A percentile compares a stretch with the other conserved stretches of the same genome.
phyloP scores from a whole-genome alignment of 2,113 vertebrate species.

The Thermophis baileyi region DNA sequence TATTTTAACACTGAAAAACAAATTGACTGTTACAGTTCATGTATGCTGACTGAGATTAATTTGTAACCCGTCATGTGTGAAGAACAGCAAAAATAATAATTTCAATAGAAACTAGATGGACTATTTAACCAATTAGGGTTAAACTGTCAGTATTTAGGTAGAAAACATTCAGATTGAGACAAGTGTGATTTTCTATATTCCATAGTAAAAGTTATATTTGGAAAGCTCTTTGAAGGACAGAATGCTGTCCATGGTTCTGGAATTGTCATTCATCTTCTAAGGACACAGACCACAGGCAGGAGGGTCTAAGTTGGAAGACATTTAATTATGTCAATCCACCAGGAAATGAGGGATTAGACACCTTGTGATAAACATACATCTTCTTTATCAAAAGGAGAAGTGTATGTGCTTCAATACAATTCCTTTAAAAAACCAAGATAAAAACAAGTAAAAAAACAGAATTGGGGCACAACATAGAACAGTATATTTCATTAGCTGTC shows the following conservation, averaged over 20 bases:
- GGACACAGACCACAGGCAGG: not conserved
- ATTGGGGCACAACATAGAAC: not conserved
- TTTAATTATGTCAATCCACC: not conserved
- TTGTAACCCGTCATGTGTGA: not conserved
- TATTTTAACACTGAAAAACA: not conserved
- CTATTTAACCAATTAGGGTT: not conserved
- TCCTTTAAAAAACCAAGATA: not conserved
- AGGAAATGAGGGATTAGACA: not conserved
- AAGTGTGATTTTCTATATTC: not conserved
- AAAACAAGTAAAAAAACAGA: not conserved
- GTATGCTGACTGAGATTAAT: not conserved
- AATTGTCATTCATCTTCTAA: not conserved
- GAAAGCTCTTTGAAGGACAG: not conserved
- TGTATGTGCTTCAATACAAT: not conserved
- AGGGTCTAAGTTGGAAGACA: not conserved
- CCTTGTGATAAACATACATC: not conserved
- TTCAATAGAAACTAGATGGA: not conserved
- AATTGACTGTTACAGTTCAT: not conserved
- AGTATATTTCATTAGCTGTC: not conserved
- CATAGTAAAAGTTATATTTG: not conserved
- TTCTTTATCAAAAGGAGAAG: not conserved
- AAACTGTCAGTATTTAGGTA: not conserved
- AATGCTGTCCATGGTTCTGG: slow-evolving; percentile 39
- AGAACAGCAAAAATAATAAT: not conserved
- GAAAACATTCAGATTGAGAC: not conserved